Percentiles rank a stretch among this genome's conserved stretches.
phyloP scores from a whole-genome alignment of 2,113 vertebrate species.

The Festucalex cinctus region DNA sequence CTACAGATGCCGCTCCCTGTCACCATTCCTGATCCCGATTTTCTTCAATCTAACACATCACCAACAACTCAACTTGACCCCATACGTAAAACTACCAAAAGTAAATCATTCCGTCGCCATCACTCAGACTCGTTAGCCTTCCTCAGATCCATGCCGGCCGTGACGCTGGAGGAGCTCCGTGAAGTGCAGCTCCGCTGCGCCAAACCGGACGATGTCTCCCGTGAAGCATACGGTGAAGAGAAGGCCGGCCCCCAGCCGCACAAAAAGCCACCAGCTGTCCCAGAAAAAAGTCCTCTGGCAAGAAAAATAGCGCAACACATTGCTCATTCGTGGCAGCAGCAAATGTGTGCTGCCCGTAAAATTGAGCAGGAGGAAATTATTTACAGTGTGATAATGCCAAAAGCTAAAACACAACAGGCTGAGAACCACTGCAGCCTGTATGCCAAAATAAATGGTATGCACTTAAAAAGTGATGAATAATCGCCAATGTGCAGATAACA shows the following conservation, averaged over 20 bases:
- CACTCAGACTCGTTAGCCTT: conserved; percentile 51
- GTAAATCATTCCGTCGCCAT: conserved; percentile 25
- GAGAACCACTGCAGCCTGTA: background rate
- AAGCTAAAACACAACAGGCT: background rate
- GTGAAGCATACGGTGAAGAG: background rate
- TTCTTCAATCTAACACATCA: background rate
- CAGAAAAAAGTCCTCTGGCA: conserved; percentile 32
- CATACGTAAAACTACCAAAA: background rate
- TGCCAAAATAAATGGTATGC: background rate
- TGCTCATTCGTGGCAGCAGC: conserved; percentile 2
- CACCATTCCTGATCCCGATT: conserved; percentile 1
- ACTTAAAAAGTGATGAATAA: background rate
- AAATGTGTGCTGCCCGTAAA: background rate
- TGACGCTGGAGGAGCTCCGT: conserved; percentile 18
- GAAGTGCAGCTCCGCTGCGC: background rate
- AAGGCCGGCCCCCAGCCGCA: rapidly evolving
- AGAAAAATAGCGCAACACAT: conserved; percentile 40
- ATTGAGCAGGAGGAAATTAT: background rate
- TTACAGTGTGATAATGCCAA: conserved; percentile 4
- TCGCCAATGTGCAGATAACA: background rate
- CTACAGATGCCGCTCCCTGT: conserved; percentile 50
- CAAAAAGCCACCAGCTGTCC: conserved; percentile 45
- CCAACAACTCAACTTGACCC: background rate
- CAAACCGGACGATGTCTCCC: conserved; percentile 35
- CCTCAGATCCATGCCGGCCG: background rate